These are phyloP conservation scores for Melinopterus prodromus DNA, from an alignment of 2,888 invertebrate genomes.

Conservation along the genomic window DNA sequence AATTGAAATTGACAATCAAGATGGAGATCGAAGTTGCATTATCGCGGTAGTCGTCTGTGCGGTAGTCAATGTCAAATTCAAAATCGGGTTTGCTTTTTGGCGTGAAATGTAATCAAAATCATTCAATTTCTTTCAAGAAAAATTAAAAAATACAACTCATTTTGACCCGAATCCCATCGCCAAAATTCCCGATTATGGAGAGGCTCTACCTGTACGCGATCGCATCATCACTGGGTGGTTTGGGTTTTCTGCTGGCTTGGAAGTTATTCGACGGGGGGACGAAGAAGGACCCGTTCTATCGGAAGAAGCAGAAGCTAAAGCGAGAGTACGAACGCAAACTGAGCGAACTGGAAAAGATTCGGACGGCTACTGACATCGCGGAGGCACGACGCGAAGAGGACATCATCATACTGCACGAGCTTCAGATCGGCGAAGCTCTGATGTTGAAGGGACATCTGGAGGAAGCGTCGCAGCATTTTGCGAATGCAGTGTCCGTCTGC, in stretches of 20 bases:
- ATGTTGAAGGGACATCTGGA: slow-evolving; percentile 43
- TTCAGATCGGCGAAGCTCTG: slow-evolving; percentile 45
- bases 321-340: slow-evolving; percentile 35
- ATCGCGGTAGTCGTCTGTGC: not conserved
- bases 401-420: slow-evolving; percentile 45
- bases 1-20: not conserved
- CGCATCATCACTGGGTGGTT: slow-evolving; percentile 35
- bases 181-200: slow-evolving; percentile 28
- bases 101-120: slow-evolving; percentile 4
- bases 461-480: slow-evolving; percentile 47
- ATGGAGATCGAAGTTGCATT: not conserved
- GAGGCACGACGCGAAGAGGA: slow-evolving; percentile 34
- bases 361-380: slow-evolving; percentile 19
- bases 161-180: slow-evolving; percentile 18
- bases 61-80: not conserved
- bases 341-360: slow-evolving; percentile 28
- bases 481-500: slow-evolving; percentile 46
- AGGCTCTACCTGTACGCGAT: slow-evolving; percentile 32
- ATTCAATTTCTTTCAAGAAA: not conserved
- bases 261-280: slow-evolving; percentile 37
- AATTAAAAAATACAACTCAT: slow-evolving; percentile 14
- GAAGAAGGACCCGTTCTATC: slow-evolving; percentile 38
- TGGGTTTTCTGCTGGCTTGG: slow-evolving; percentile 38
- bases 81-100: not conserved
- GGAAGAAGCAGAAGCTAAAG: slow-evolving; percentile 35